These are phyloP conservation scores for Bombus superbus DNA, from an alignment of 1,140 invertebrate species.

Conservation along the genomic window DNA sequence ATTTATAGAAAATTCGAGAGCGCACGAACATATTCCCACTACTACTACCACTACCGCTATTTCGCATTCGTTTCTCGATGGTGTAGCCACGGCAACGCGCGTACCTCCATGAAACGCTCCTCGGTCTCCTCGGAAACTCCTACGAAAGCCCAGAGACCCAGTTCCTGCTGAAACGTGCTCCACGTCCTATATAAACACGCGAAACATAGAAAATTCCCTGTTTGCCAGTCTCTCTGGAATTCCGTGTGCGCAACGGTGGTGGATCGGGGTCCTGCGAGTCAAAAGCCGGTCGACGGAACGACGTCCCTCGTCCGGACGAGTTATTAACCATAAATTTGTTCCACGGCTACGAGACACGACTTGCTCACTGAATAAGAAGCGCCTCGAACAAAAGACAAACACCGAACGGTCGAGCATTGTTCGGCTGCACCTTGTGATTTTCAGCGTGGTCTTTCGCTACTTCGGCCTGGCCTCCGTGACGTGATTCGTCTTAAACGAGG, in stretches of 20 bases:
- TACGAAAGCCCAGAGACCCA: neutral
- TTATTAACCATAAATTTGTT: conserved; percentile 66
- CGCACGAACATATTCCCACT: too few relatives aligned
- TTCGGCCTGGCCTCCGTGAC: neutral
- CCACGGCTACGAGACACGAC: conserved; percentile 21
- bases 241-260: neutral
- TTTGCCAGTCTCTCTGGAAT: neutral
- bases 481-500: conserved; percentile 61
- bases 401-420: conserved; percentile 7
- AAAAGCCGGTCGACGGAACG: neutral
- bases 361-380: conserved; percentile 55
- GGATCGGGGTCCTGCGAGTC: too few relatives aligned
- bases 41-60: too few relatives aligned
- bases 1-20: too few relatives aligned
- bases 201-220: neutral
- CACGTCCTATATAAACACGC: neutral
- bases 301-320: conserved; percentile 42
- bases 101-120: too few relatives aligned
- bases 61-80: too few relatives aligned
- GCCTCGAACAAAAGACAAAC: conserved; percentile 36
- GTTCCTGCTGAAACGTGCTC: neutral
- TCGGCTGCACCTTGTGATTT: conserved; percentile 46
- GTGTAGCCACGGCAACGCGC: too few relatives aligned
- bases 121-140: neutral
- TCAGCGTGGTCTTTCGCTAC: neutral